Evolutionary conservation across 2,888 invertebrate species (phyloP).

Genomic region (Craniophora ligustri): DNA sequence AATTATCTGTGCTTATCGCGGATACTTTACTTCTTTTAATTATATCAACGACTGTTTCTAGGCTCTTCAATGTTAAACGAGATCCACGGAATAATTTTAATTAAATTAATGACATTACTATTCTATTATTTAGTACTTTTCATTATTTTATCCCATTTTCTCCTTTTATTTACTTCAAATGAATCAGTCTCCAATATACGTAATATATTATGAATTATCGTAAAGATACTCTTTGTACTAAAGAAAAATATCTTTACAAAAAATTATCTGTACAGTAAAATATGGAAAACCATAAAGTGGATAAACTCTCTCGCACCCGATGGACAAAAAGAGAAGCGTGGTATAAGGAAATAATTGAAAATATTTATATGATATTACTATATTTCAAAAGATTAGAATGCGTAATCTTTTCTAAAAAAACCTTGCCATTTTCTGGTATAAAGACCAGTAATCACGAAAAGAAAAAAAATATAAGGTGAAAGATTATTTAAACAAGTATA

Average conservation of each 20-base stretch:
- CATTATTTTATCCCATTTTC: no score
- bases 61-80: slow-evolving; percentile 16
- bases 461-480: background rate
- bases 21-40: slow-evolving; percentile 13
- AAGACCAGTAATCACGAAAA: slow-evolving; percentile 11
- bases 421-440: background rate
- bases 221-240: no score
- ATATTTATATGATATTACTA: no score
- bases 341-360: no score
- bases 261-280: no score
- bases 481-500: slow-evolving; percentile 3
- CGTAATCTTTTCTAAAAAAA: slow-evolving; percentile 1
- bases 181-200: no score
- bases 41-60: slow-evolving; percentile 16
- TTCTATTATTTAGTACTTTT: slow-evolving; percentile 6
- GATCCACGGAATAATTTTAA: slow-evolving; percentile 13
- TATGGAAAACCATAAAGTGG: no score
- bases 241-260: no score
- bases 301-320: no score
- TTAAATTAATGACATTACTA: slow-evolving; percentile 4
- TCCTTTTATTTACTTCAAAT: no score
- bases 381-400: slow-evolving; percentile 1
- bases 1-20: slow-evolving; percentile 12
- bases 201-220: no score
- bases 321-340: no score